Evolutionary conservation across 2,888 invertebrate species (phyloP), one percentile per base, ranked within the genome.

Genomic region (Acanthopleura granulata): DNA sequence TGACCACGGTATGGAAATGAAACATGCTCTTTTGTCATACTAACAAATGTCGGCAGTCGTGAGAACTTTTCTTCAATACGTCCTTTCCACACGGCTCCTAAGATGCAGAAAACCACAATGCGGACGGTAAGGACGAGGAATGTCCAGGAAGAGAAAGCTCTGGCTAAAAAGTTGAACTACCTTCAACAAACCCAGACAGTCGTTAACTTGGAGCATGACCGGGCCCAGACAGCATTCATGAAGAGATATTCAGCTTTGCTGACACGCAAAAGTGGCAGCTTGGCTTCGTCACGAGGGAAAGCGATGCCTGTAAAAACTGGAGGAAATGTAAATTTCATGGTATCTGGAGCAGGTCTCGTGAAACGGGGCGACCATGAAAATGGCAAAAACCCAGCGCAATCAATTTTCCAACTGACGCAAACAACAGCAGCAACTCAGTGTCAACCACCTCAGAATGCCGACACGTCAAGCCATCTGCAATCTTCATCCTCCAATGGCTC

Each of bases 231-330:
- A 22, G 66, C 66, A 3, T 66, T 66, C 66, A 66, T 66, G 66
- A 66, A 66, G 14, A 66, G 66, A 25, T 66, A 66, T 27, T 66
- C 66, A 16, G 66, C 66, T 22, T 66, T 66, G 29, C 29, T 66
- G 4, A 66, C 6, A 66, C 22, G 66, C 3, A 66, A 66, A 27
- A 22, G 25, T 22, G 66, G 66, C 29, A 27, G 66, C 16, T 6
- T 66, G 22, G 3, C 25, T 22, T 25, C 66, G 27, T 22, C 66
- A 22, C 6, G 29, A 27, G 66, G 29, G 6, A 66, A 66, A 27
- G 25, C 29, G 6, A 6, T 25, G 29, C 22, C 22, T 4, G 3
- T n/a, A 3, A 18, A 22, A 57, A 22, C 3, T n/a, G 57, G 22
- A 12, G 6, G 12, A 57, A 40, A 40, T 40, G 40, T 40, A 40